A percentile compares a stretch with the other conserved stretches of the same genome.
Evolutionary conservation across 53 echinoderm and acorn worm genomes (phyloP).

Genomic region (Actinopyga echinites): DNA sequence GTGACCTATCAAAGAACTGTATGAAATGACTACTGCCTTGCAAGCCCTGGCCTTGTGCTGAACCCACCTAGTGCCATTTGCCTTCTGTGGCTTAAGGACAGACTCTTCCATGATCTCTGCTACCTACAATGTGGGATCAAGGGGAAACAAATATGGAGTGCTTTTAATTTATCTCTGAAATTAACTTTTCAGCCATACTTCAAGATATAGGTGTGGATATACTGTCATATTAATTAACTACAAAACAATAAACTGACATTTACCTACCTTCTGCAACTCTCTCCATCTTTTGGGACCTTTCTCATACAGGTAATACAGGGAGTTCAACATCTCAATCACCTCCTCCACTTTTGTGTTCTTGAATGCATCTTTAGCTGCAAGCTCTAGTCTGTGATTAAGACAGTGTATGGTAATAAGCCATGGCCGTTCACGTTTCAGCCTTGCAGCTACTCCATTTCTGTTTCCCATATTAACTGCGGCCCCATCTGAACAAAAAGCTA

Average conservation of each 20-base stretch:
- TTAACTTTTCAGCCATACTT: too few species aligned
- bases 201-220: too few species aligned
- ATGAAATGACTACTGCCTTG: conserved; percentile 5
- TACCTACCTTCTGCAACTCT: conserved; percentile 7
- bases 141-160: too few species aligned
- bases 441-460: neutral
- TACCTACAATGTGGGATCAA: neutral
- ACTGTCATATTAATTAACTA: too few species aligned
- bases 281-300: neutral
- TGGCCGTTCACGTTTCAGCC: neutral
- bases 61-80: conserved; percentile 43
- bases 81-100: neutral
- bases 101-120: conserved; percentile 45
- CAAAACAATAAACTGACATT: too few species aligned
- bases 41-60: conserved; percentile 22
- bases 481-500: conserved; percentile 7
- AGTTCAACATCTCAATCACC: neutral
- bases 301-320: neutral
- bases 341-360: neutral
- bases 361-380: conserved; percentile 19
- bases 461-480: neutral
- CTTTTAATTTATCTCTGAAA: too few species aligned
- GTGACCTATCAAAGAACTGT: conserved; percentile 1
- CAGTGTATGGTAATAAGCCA: conserved; percentile 28
- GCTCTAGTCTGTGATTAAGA: neutral